Percentiles rank a stretch among this genome's conserved stretches.
phyloP scores from a whole-genome alignment of 2,888 invertebrate species.

The Lasius fuliginosus region DNA sequence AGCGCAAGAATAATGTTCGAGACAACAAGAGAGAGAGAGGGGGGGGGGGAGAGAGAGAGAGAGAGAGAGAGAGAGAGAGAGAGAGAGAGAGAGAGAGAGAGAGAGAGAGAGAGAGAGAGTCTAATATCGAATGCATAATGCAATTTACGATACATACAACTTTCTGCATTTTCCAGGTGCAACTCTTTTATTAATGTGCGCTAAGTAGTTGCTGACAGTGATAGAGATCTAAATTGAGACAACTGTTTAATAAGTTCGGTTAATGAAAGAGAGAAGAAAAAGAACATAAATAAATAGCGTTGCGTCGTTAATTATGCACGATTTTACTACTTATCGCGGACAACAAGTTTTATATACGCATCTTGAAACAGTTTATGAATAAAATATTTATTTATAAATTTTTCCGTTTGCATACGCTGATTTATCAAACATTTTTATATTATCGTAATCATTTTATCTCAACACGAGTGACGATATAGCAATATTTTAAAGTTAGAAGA shows the following conservation, averaged over 20 bases:
- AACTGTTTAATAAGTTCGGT: neutral
- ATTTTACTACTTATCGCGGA: neutral
- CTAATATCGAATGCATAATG: constrained; percentile 72
- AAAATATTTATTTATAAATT: neutral
- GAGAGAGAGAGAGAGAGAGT: constrained; percentile 39
- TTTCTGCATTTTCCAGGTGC: constrained; percentile 65
- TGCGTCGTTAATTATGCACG: constrained; percentile 37
- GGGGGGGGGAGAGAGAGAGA: neutral
- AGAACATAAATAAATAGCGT: neutral
- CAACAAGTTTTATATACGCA: neutral
- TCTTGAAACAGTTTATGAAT: neutral
- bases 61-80: constrained; percentile 28
- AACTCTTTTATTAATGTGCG: constrained; percentile 61
- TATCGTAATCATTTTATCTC: neutral
- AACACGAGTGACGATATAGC: neutral
- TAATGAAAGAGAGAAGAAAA: neutral
- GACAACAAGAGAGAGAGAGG: neutral
- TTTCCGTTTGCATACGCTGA: neutral
- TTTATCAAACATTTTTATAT: constrained; percentile 17
- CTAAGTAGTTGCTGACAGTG: constrained; percentile 51
- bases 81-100: neutral
- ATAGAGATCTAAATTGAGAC: constrained; percentile 24
- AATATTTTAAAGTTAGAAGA: constrained; percentile 1
- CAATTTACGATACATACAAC: constrained; percentile 47
- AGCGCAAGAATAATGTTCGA: constrained; percentile 32